Evolutionary conservation across 2,888 invertebrate genomes (phyloP), one percentile per base, ranked within the genome.

Genomic region (Nasonovia ribisnigri): DNA sequence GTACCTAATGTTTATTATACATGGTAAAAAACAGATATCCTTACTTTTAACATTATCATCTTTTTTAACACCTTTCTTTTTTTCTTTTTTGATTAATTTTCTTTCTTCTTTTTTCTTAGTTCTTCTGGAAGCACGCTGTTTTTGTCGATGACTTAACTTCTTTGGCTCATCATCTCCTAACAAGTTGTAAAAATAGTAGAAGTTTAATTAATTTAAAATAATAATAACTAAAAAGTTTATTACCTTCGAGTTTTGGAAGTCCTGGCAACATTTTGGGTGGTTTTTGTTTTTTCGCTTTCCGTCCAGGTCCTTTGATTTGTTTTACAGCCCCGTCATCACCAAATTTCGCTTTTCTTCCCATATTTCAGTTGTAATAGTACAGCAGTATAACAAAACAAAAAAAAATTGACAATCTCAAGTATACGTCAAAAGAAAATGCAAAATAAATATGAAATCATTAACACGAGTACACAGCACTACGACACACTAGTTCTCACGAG

Each of bases 321-420:
- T 98, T 98, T 3, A 97, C 97, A 95, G 97, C 96, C 94, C 96
- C 96, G 67, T 96, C 97, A 95, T 98, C 97, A 95, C 96, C 96
- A 95, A 97, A 98, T 95, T 97, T 97, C 10, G 98, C 98, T 96
- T 98, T 98, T 86, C 98, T 97, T 94, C 98, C 98, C 98, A 98
- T 98, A 95, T 95, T 96, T 92, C 67, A 88, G 60, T 20, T 20
- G 20, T 3, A 3, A 36, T 36, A 20, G 8, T 77, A 77, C 36
- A 36, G 20, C 20, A 36, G 3, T 36, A 77, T 8, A 16, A 36
- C 20, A 67, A 11, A n/a, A n/a, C 2, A 67, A 67, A 67, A 57
- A 26, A 8, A 26, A 57, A 57, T 26, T 20, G 3, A 20, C 36
- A 36, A 29, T 20, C 36, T 20, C 2, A 36, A 5, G 20, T 67